Base-by-base conservation (phyloP, 2,797 vertebrate species). In the Nothura maculosa region DNA sequence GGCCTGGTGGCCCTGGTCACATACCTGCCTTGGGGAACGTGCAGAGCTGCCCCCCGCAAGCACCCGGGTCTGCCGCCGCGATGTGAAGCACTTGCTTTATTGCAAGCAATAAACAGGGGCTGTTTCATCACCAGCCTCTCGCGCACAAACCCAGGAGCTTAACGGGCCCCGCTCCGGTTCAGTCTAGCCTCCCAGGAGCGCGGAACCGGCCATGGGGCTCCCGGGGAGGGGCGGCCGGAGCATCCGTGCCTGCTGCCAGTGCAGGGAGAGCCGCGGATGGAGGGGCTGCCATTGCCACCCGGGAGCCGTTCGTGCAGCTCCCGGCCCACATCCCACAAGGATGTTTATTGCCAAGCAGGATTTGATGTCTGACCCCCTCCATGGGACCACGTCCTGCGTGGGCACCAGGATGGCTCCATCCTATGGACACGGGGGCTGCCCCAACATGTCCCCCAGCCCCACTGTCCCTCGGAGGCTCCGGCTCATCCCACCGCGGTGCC, bases 21-120 rank as follows among this genome's bases (percentile, higher is more conserved):
- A 69, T 63, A 60, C 58, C 66, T 85, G 82, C 76, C 81, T 72
- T 21, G 24, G 3, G 20, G 86, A 67, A 61, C 72, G 8, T 13
- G 1, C 45, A 10, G 62, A 47, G 48, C 55, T 89, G 45, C 84
- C 81, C 67, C 27, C 60, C 3, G 1, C 47, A 25, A 24, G 13
- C n/a, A n/a, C 47, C 47, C 47, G 28, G 73, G 47, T 77, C 63
- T 0, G 5, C 90, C 83, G 85, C 89, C 93, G 92, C 79, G 92
- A 87, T 78, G 55, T 63, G 69, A 38, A 86, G 90, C 80, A 21
- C 73, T 90, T 45, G 52, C 61, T 95, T 94, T 91, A 94, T 85
- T 78, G 82, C 73, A 5, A 83, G 89, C 60, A 60, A 89, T 96
- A 93, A 95, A 93, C 60, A 10, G 0, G 55, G 69, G 58, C 27